Base-by-base conservation (phyloP, 2,888 invertebrate species). In the Coleophora deauratella region DNA sequence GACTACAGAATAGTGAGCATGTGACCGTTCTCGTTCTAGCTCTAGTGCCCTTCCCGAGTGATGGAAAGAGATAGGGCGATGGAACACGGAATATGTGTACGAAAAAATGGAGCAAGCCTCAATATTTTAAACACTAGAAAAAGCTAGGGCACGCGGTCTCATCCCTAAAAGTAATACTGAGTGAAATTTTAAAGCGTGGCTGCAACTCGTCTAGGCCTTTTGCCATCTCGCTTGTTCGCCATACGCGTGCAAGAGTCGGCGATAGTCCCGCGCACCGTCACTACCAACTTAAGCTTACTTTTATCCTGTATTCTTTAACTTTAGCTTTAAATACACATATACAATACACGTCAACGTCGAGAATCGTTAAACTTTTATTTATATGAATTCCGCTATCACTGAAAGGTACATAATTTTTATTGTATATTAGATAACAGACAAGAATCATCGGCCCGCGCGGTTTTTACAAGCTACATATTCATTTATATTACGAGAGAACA, bases 331-430 rank as follows among this genome's bases (percentile, higher is more conserved):
- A 74, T 75, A 79, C 71, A 79, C 76, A 75, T 70, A 73, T 75
- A 79, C 76, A 77, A 73, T 75, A 79, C 76, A 77, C 65, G 56
- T 74, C 69, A 77, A 78, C 68, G 66, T 72, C 57, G 60, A 75
- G 67, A 71, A 57, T 61, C 59, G 21, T 21, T 21, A 21, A 21
- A 21, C 21, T 21, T 21, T 21, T 60, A 62, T 52, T 55, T 59
- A 52, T 60, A 60, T 62, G 21, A 21, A 64, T 55, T 60, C 57
- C 63, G 67, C 70, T 77, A 79, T 74, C 68, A 70, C 64, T 75
- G 74, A 75, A 66, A 71, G 60, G 70, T 72, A 70, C 61, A 67
- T 70, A 72, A 62, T 41, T 35, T 42, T 44, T 43, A 66, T 61
- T 67, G 69, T 72, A 74, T 70, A 73, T 55, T 68, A 62, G 65